A percentile compares a stretch with the other conserved stretches of the same genome.
phyloP scores from a whole-genome alignment of 2,113 vertebrate species.

The Ptyas mucosa region DNA sequence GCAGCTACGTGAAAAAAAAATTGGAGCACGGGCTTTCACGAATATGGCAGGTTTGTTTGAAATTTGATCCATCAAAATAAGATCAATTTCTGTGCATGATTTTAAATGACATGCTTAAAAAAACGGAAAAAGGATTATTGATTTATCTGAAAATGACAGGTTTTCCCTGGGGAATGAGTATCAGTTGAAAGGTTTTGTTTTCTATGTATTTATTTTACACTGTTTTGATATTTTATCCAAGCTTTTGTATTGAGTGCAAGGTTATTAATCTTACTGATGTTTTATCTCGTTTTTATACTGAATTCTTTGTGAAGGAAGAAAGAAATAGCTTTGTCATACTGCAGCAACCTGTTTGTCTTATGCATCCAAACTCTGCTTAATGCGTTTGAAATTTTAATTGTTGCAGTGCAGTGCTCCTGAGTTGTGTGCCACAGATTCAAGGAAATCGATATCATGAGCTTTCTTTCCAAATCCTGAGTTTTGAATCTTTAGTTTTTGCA shows the following conservation, averaged over 20 bases:
- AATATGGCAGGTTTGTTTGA: slow-evolving; percentile 90
- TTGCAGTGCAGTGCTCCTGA: background rate
- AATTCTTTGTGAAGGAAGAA: background rate
- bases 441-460: background rate
- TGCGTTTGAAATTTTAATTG: background rate
- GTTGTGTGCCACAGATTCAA: background rate
- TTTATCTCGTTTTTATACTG: background rate
- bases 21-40: slow-evolving; percentile 91
- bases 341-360: background rate
- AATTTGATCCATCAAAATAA: background rate
- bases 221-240: background rate
- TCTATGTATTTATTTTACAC: background rate
- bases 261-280: background rate
- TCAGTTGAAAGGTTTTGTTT: background rate
- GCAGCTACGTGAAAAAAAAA: slow-evolving; percentile 96
- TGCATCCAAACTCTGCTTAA: background rate
- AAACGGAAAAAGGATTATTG: background rate
- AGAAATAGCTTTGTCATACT: background rate
- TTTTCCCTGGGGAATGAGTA: background rate
- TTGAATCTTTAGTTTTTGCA: background rate
- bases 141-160: background rate
- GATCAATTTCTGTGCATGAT: background rate
- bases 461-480: background rate
- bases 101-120: background rate
- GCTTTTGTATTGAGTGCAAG: background rate